Base-by-base conservation (phyloP, 2,113 vertebrate species). In the Emydocephalus ijimae region DNA sequence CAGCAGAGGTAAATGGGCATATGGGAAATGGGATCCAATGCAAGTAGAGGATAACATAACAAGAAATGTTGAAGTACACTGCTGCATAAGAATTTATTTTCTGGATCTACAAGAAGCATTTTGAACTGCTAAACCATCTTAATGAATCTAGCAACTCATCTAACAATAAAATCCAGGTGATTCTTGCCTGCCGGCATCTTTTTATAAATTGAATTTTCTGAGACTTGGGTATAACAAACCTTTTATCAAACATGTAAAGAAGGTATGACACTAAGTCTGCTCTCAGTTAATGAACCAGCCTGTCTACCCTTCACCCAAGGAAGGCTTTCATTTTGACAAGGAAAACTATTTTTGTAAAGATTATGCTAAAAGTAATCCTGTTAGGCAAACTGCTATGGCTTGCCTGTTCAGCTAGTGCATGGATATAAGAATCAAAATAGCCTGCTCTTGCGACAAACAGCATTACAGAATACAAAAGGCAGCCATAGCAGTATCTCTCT, bases 301-400 rank as follows among this genome's bases (percentile, higher is more conserved):
- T 61, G 26, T 43, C 45, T 54, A 23, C 14, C 59, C 57, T 90
- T 52, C 64, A 94, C 5, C 91, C 29, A 10, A 95, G 95, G 94
- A n/a, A 94, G 48, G 59, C 94, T 95, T 94, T 90, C 81, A 86
- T 15, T 94, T 96, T 94, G 87, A 88, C 57, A 91, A 87, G 18
- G 86, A 57, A 95, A 93, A 95, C 92, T 69, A 1, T 50, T 90
- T 92, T 95, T 91, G 94, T 91, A 48, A 94, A 96, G 89, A 2
- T 26, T 54, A 29, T 93, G 91, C 90, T 94, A 89, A 95, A 94
- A 93, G 55, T 88, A 94, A 96, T 95, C 91, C 61, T 92, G n/a
- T 91, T 93, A 69, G 3, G 87, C 87, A 59, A 23, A n/a, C n/a
- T n/a, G n/a, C n/a, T n/a, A n/a, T n/a, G n/a, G 11, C 88, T 93